Conservation (phyloP, 2,888 invertebrate species). For the Rhagonycha fulva region DNA sequence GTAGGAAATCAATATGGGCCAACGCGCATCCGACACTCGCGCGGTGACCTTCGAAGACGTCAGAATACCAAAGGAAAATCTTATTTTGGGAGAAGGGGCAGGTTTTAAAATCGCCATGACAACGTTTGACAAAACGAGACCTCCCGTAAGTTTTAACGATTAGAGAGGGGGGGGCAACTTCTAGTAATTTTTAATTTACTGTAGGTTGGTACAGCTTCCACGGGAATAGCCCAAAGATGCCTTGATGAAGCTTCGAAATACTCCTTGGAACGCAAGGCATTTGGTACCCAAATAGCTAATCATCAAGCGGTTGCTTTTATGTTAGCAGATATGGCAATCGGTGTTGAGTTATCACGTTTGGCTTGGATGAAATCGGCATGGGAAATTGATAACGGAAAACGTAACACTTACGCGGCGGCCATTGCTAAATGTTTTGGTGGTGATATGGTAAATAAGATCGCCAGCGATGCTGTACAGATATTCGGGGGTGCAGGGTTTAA, state of each 20-base stretch:
- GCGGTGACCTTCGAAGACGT: slow-evolving; percentile 98
- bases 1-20: slow-evolving; percentile 95
- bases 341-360: slow-evolving; percentile 83
- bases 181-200: background rate
- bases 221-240: slow-evolving; percentile 88
- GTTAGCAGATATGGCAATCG: slow-evolving; percentile 94
- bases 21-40: slow-evolving; percentile 91
- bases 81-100: slow-evolving; percentile 84
- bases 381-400: slow-evolving; percentile 83
- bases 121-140: slow-evolving; percentile 93
- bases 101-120: slow-evolving; percentile 98
- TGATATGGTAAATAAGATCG: slow-evolving; percentile 94
- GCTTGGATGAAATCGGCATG: slow-evolving; percentile 89
- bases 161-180: background rate
- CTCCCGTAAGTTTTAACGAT: slow-evolving; percentile 66
- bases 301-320: slow-evolving; percentile 94
- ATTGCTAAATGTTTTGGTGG: slow-evolving; percentile 94
- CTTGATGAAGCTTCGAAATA: slow-evolving; percentile 93
- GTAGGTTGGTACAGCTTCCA: slow-evolving; percentile 87
- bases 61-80: slow-evolving; percentile 90
- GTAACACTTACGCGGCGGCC: slow-evolving; percentile 86
- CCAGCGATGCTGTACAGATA: slow-evolving; percentile 92
- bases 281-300: slow-evolving; percentile 79
- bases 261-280: slow-evolving; percentile 89
- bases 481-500: slow-evolving; percentile 97